Conservation (phyloP, 2,888 invertebrate genomes). For the Drosophila lutescens region DNA sequence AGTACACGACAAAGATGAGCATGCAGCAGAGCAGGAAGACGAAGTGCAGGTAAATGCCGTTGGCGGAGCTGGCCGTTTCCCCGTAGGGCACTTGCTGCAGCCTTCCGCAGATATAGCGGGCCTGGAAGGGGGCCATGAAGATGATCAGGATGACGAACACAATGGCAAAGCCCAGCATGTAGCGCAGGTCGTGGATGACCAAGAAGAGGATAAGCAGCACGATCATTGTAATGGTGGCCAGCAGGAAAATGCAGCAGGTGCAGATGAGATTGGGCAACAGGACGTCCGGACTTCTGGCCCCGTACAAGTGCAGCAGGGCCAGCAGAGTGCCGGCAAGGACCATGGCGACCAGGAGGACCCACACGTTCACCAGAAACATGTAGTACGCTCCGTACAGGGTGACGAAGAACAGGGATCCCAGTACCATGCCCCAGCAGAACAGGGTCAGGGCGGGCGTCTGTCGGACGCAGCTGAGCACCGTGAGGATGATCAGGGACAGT, state of each 20-base stretch:
- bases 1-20: neutral
- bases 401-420: constrained; percentile 2
- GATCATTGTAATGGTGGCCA: constrained; percentile 14
- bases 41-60: constrained; percentile 40
- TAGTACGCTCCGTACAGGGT: constrained; percentile 15
- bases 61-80: constrained; percentile 24
- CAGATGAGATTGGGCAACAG: constrained; percentile 28
- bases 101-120: constrained; percentile 30
- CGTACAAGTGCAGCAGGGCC: constrained; percentile 11
- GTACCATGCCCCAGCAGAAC: constrained; percentile 17
- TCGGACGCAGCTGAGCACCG: constrained; percentile 23
- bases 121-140: constrained; percentile 4
- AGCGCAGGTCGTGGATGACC: neutral
- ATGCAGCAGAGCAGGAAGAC: neutral
- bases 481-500: constrained; percentile 6
- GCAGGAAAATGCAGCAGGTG: constrained; percentile 3
- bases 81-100: constrained; percentile 20
- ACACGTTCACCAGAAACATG: accelerated
- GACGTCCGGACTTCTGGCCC: constrained; percentile 23
- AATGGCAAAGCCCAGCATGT: constrained; percentile 4
- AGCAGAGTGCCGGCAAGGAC: neutral
- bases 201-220: constrained; percentile 29
- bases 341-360: neutral
- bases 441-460: neutral
- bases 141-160: constrained; percentile 3